Evolutionary conservation across 2,888 invertebrate species (phyloP).

Genomic region (Chymomyza procnemis): DNA sequence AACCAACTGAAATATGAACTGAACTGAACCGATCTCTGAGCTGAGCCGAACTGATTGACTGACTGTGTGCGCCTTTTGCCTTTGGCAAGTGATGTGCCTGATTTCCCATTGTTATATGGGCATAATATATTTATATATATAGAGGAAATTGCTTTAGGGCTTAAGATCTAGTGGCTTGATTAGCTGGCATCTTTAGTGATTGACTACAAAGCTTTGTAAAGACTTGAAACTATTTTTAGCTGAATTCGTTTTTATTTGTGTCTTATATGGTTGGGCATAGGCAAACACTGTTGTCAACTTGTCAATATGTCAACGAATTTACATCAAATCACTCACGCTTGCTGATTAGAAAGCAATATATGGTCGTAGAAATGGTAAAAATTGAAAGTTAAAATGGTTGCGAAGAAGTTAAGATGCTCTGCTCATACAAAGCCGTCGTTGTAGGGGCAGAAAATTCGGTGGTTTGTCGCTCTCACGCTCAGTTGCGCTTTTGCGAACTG

Average conservation of each 20-base stretch:
- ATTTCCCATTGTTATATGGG: background rate
- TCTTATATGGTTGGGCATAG: background rate
- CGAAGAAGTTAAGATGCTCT: background rate
- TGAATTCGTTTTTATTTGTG: background rate
- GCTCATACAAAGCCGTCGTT: too few species aligned
- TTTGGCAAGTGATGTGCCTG: conserved; percentile 62
- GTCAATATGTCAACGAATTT: background rate
- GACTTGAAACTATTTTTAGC: background rate
- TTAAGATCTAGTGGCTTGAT: conserved; percentile 50
- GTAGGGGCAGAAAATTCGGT: too few species aligned
- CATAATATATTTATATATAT: conserved; percentile 38
- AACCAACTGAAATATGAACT: too few species aligned
- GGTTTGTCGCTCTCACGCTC: too few species aligned
- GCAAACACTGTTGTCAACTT: background rate
- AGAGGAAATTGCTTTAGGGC: conserved; percentile 66
- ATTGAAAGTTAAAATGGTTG: background rate
- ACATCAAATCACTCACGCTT: background rate
- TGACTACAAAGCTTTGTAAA: background rate
- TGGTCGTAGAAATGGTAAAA: background rate
- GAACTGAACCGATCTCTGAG: conserved; percentile 37
- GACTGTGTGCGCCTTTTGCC: conserved; percentile 29
- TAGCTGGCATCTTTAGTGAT: conserved; percentile 33
- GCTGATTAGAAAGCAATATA: background rate
- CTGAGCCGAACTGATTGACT: conserved; percentile 43
- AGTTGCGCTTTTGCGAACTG: too few species aligned